Evolutionary conservation across 2,888 invertebrate genomes (phyloP), one percentile per base, ranked within the genome.

Genomic region (Caenorhabditis afra): DNA sequence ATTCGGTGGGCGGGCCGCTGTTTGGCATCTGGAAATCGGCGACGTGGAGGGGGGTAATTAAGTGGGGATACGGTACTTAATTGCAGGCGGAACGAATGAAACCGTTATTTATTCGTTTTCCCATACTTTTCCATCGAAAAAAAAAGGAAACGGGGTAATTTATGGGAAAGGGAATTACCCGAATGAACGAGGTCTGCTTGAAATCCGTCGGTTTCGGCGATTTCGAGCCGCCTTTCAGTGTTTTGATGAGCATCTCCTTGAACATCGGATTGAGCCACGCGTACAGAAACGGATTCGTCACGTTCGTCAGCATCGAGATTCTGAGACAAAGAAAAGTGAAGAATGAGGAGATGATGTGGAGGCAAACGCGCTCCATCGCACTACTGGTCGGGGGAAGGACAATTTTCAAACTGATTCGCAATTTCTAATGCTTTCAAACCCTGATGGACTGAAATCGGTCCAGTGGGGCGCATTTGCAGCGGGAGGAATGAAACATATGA

Each of bases 191-290:
- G 0, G 67, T 61, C 53, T 65, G 71, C 55, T 78, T 73, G 14
- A 53, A 23, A 39, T 79, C 73, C 29, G 73, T 39, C 20, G 62
- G 67, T 39, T 79, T 73, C 22, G 67, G 62, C 14, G 67, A 73
- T 44, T 79, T 79, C 5, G 18, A 41, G 39, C 79, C 64, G 3
- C 66, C 64, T 49, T 59, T 52, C 23, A 86, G 66, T 18, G 82
- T 84, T 68, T 86, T 83, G 35, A 87, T 78, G 22, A 86, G 80
- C 59, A 84, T 82, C 52, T 87, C 86, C 55, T 86, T 84, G 82
- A 88, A 87, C 39, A 82, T 80, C 12, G 83, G 84, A 53, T 88
- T 88, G 35, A 88, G 67, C 86, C 87, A 87, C n/a, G 87, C 87
- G 67, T 88, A 88, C 12, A 88, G 80, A 14, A 88, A 77, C 18